Conservation (phyloP, 2,888 invertebrate species). For the Drosophila hamatofila region DNA sequence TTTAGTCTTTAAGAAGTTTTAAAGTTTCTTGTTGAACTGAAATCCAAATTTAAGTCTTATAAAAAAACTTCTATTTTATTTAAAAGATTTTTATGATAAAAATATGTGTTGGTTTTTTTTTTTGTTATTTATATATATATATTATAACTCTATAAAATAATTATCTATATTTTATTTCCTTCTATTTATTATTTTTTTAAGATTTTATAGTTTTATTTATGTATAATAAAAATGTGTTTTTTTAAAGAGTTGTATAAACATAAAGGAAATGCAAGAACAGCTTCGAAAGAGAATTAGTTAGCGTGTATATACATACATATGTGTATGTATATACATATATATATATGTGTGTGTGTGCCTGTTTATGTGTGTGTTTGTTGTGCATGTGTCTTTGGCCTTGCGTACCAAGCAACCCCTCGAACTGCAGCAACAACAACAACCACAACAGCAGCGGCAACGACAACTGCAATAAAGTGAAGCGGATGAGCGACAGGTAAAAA, state of each 20-base stretch:
- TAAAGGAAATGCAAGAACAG: slow-evolving; percentile 14
- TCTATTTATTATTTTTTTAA: not conserved
- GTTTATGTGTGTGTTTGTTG: slow-evolving; percentile 7
- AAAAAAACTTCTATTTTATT: too few relatives aligned
- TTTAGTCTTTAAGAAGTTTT: too few relatives aligned
- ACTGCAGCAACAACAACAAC: slow-evolving; percentile 13
- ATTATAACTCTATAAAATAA: not conserved
- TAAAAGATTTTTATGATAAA: too few relatives aligned
- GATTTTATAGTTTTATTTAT: not conserved
- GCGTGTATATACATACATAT: not conserved
- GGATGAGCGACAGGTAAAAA: slow-evolving; percentile 70
- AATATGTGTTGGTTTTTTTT: too few relatives aligned
- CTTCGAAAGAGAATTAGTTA: not conserved
- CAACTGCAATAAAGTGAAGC: slow-evolving; percentile 42
- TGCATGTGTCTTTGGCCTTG: slow-evolving; percentile 24
- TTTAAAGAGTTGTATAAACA: not conserved
- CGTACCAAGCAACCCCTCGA: slow-evolving; percentile 45
- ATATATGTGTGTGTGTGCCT: not conserved
- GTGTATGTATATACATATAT: not conserved
- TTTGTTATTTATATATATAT: not conserved
- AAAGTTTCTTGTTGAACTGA: too few relatives aligned
- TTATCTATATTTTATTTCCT: not conserved
- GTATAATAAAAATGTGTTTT: not conserved
- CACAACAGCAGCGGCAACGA: not conserved
- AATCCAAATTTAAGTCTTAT: too few relatives aligned